Base-by-base conservation (phyloP, 2,888 invertebrate species). In the Patella pellucida region DNA sequence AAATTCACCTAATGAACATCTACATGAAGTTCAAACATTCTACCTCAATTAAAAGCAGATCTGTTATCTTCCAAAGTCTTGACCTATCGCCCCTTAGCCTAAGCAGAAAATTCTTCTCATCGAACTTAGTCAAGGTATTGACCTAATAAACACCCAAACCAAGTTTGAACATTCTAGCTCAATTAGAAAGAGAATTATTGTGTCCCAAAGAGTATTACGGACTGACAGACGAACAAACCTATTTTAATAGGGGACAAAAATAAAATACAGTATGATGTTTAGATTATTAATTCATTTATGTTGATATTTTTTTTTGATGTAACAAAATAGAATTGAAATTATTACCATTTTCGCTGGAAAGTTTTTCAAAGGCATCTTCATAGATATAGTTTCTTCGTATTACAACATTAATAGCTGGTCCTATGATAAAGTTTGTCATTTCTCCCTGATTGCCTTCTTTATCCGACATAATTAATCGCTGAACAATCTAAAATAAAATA, bases 291-390 rank as follows among this genome's bases (percentile, higher is more conserved):
- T 41, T 62, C 7, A n/a, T 62, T n/a, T 9, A 12, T 1, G 19
- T 62, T 19, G 62, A 62, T 19, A 62, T n/a, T n/a, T n/a, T 19
- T 19, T 62, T 19, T 19, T 19, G n/a, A n/a, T 62, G 5, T 12
- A 62, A 62, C 19, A n/a, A 19, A 19, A 9, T 41, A 41, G 7
- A 41, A 4, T 41, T 41, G 9, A 41, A 15, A 15, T 50, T 51
- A 80, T 72, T 74, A 96, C 96, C 96, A 92, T 97, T 97, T 85
- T 96, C 96, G 2, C 94, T 94, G 1, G 97, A 95, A 5, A 99
- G 93, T 91, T 97, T 97, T 73, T 97, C 97, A 89, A 97, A 98
- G 0, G 99, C 97, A 91, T 99, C 99, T 92, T 99, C 99, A 90
- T 99, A 99, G n/a, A 99, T 93, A 92, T 97, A 97, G 82, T 96